Evolutionary conservation across 2,113 vertebrate genomes (phyloP).

Genomic region (Bombycilla garrulus): DNA sequence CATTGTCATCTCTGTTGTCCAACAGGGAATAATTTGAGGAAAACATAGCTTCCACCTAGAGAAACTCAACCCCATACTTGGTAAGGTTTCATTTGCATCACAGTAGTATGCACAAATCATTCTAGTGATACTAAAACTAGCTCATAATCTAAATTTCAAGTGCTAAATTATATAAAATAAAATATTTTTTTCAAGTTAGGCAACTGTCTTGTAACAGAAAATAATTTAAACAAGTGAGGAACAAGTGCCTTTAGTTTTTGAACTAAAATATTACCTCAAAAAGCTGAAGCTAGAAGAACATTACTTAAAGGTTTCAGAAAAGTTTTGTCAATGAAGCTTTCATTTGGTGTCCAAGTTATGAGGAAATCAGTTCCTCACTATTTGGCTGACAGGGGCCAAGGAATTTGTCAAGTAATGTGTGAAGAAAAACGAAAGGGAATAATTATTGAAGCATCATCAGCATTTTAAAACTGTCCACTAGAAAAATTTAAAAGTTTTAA

Average conservation of each 20-base stretch:
- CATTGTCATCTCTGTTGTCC: neutral
- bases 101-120: neutral
- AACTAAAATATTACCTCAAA: neutral
- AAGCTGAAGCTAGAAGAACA: neutral
- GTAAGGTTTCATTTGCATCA: neutral
- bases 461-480: neutral
- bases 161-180: neutral
- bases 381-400: neutral
- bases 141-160: neutral
- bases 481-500: neutral
- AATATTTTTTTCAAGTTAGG: neutral
- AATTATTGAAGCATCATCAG: neutral
- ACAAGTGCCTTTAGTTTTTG: neutral
- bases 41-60: neutral
- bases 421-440: neutral
- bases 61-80: neutral
- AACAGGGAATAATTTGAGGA: neutral
- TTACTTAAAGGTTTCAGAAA: neutral
- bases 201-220: neutral
- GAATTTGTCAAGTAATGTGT: neutral
- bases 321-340: neutral
- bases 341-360: neutral
- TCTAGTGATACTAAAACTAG: neutral
- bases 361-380: neutral
- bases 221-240: neutral